Conservation (phyloP, 2,888 invertebrate genomes). For the Belgica antarctica region DNA sequence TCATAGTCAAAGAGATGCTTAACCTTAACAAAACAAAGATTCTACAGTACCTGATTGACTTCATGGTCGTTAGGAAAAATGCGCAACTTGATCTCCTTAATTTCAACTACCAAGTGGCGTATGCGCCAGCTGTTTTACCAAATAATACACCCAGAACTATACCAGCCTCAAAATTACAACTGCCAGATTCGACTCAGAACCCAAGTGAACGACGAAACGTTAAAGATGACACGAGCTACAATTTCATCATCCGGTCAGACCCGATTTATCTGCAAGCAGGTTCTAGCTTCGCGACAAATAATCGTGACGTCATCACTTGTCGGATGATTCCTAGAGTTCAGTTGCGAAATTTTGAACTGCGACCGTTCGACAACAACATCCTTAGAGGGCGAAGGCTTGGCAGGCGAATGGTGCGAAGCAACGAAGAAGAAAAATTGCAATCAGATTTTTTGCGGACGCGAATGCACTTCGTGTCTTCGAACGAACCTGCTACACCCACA, state of each 20-base stretch:
- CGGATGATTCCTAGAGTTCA: not conserved
- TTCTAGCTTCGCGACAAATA: slow-evolving; percentile 7
- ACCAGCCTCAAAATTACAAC: slow-evolving; percentile 16
- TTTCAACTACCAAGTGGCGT: slow-evolving; percentile 10
- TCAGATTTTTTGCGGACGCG: not conserved
- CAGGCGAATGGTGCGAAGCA: not conserved
- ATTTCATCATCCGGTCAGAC: slow-evolving; percentile 30
- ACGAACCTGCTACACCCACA: not conserved
- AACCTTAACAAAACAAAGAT: slow-evolving; percentile 40
- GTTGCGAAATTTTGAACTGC: not conserved
- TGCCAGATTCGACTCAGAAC: slow-evolving; percentile 32
- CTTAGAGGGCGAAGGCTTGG: slow-evolving; percentile 14
- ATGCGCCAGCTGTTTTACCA: not conserved
- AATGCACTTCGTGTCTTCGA: not conserved
- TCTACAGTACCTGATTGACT: slow-evolving; percentile 38
- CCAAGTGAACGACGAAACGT: not conserved
- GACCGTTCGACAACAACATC: slow-evolving; percentile 34
- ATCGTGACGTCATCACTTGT: slow-evolving; percentile 23
- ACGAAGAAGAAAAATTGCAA: not conserved
- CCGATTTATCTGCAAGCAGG: slow-evolving; percentile 30
- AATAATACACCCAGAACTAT: not conserved
- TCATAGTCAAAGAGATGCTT: slow-evolving; percentile 41
- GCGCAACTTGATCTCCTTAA: slow-evolving; percentile 28
- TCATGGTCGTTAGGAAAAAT: slow-evolving; percentile 36
- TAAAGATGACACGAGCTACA: slow-evolving; percentile 32